Conservation (phyloP, 2,113 vertebrate genomes). For the Callopanchax toddi region DNA sequence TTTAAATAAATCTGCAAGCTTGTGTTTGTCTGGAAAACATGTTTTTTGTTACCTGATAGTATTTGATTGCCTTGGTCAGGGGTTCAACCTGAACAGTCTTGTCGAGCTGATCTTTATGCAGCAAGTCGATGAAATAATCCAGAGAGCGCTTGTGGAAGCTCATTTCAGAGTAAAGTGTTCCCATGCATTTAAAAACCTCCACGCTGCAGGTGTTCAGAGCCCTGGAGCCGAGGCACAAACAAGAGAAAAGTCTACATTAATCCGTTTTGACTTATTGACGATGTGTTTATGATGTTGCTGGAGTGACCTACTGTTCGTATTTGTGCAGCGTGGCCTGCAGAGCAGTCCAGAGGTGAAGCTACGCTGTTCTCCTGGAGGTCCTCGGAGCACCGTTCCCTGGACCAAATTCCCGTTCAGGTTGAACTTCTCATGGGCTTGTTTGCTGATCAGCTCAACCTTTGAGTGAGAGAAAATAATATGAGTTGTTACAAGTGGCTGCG, state of each 20-base stretch:
- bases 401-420: conserved; percentile 85
- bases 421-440: conserved; percentile 97
- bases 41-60: conserved; percentile 88
- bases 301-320: conserved; percentile 83
- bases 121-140: conserved; percentile 93
- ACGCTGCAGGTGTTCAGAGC: conserved; percentile 89
- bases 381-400: conserved; percentile 81
- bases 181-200: conserved; percentile 94
- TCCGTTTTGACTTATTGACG: no score
- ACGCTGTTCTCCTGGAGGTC: conserved; percentile 89
- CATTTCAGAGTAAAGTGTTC: conserved; percentile 93
- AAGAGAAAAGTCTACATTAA: no score
- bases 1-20: background rate
- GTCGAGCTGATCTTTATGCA: conserved; percentile 96
- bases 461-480: no score
- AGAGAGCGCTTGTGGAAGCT: conserved; percentile 93
- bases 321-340: conserved; percentile 93
- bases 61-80: conserved; percentile 97
- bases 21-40: background rate
- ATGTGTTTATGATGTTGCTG: background rate
- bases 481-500: no score
- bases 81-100: conserved; percentile 96
- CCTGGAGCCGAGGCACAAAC: conserved; percentile 73
- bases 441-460: conserved; percentile 95
- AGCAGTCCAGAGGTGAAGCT: conserved; percentile 94